Evolutionary conservation across 1,140 invertebrate genomes (phyloP), one percentile per base, ranked within the genome.

Genomic region (Leguminivora glycinivorella): DNA sequence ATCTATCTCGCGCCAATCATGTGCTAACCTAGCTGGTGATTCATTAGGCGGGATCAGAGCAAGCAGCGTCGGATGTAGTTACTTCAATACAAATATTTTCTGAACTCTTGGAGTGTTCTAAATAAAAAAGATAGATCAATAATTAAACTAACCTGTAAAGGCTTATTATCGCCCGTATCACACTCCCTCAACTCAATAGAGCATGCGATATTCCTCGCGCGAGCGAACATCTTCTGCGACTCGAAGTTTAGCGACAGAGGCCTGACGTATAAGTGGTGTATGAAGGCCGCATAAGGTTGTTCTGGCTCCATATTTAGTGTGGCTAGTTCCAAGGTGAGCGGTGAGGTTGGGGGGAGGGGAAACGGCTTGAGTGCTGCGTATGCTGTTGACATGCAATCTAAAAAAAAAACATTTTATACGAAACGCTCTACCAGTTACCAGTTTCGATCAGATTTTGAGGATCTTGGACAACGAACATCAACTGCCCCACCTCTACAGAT

Each of bases 241-340:
- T 98, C 98, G 84, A 98, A 98, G 82, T 95, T 96, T 7, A 99
- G 91, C 68, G 92, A 93, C 70, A 96, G 91, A 0, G 98, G 98
- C 89, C 98, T 98, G 1, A 99, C 95, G 88, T 98, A 99, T 0
- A 99, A 89, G 85, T 98, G 95, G 91, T 99, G 98, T 3, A 95
- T 90, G 85, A 96, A 98, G 22, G 93, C 95, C 1, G 95, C 95
- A 78, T 96, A 96, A 2, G 97, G 97, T 88, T 96, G 94, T 70
- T 96, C 95, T 7, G 93, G 93, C 58, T 93, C 94, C 56, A 94
- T 93, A 75, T 95, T 95, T 79, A 98, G 96, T 81, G 98, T 96
- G 14, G 95, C 93, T 60, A 98, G 91, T 91, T 98, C 97, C 40
- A 98, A 75, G 0, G 96, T 96, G 10, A 96, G 94, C 29, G 95